Evolutionary conservation across 2,113 vertebrate species (phyloP).

Genomic region (Poicephalus meyeri): DNA sequence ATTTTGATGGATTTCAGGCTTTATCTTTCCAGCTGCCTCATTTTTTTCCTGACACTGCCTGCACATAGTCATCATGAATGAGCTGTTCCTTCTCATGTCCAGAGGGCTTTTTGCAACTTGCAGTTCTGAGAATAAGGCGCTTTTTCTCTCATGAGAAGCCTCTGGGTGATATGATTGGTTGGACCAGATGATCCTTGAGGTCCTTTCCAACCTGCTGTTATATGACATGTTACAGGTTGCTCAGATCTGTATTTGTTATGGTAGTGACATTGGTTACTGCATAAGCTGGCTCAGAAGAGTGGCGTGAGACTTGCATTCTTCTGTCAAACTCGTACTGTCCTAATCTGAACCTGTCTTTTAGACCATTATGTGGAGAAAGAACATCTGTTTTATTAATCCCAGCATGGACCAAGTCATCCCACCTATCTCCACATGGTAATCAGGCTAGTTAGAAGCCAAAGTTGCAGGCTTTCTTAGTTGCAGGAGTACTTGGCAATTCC

Average conservation of each 20-base stretch:
- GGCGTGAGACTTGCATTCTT: not conserved
- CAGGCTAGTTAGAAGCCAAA: not conserved
- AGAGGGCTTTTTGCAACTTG: not conserved
- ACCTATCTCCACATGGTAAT: not conserved
- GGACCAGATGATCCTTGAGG: not conserved
- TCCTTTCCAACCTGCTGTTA: not conserved
- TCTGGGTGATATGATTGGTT: not conserved
- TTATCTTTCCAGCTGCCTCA: not conserved
- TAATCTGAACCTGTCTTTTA: not conserved
- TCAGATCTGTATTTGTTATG: not conserved
- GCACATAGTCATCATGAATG: not conserved
- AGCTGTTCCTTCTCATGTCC: not conserved
- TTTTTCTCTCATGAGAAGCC: not conserved
- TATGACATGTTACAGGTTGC: not conserved
- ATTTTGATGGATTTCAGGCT: not conserved
- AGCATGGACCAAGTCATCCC: not conserved
- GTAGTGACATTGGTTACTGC: not conserved
- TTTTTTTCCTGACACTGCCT: not conserved
- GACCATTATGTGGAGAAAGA: not conserved
- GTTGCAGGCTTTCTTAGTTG: not conserved
- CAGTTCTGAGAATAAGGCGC: not conserved
- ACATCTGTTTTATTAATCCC: not conserved
- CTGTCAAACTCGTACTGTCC: not conserved
- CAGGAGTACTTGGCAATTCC: not conserved
- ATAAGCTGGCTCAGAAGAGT: not conserved